A percentile compares a stretch with the other conserved stretches of the same genome.
These are phyloP conservation scores for Propithecus coquereli DNA, from an alignment of 2,113 vertebrate species.

Conservation along the genomic window DNA sequence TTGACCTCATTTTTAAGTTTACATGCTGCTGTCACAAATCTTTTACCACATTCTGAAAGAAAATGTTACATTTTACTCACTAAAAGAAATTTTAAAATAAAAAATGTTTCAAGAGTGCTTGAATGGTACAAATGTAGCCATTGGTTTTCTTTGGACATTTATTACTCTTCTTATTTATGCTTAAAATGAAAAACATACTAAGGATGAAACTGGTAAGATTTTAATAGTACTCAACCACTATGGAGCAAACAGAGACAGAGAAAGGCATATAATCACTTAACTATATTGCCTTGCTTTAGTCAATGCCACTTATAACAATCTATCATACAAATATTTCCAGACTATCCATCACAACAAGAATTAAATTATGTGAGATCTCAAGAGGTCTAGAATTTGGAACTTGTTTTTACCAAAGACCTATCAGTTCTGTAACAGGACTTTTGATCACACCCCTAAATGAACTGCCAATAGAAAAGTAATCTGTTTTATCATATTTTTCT, in stretches of 20 bases:
- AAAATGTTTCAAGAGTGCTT: background rate
- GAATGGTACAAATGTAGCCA: background rate
- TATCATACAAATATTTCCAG: slow-evolving; percentile 42
- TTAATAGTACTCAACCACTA: background rate
- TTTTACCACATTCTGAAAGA: background rate
- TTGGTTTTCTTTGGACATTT: slow-evolving; percentile 11
- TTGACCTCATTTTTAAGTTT: slow-evolving; percentile 30
- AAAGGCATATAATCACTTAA: slow-evolving; percentile 22
- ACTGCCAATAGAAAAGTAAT: slow-evolving; percentile 18
- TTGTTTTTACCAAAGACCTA: slow-evolving; percentile 55
- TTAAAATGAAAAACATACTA: slow-evolving; percentile 45
- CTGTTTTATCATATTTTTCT: slow-evolving; percentile 32
- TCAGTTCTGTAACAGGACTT: slow-evolving; percentile 34
- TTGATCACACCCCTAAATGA: slow-evolving; percentile 36
- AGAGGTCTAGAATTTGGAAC: slow-evolving; percentile 48
- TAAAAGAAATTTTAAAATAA: slow-evolving; percentile 31
- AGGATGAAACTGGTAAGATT: slow-evolving; percentile 31
- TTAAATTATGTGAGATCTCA: slow-evolving; percentile 47
- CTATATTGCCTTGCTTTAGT: slow-evolving; percentile 12
- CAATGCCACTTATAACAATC: slow-evolving; percentile 18
- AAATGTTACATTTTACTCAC: background rate
- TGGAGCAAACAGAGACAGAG: background rate
- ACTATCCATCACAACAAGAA: slow-evolving; percentile 41
- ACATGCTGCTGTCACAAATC: background rate
- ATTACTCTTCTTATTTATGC: slow-evolving; percentile 44